phyloP scores from a whole-genome alignment of 2,888 invertebrate genomes.

The Anoncus sp. region DNA sequence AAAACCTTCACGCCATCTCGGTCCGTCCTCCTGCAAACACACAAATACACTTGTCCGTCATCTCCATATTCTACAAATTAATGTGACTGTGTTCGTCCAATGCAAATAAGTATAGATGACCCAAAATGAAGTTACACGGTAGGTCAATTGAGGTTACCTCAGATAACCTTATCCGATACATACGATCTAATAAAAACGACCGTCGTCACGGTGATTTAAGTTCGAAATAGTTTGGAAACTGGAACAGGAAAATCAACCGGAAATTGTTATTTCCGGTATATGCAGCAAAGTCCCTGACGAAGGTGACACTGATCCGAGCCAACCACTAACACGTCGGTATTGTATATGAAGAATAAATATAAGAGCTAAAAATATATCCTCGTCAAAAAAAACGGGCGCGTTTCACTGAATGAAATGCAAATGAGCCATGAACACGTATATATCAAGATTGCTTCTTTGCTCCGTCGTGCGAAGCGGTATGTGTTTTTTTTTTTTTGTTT shows the following conservation, averaged over 20 bases:
- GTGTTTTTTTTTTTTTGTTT: constrained; percentile 32
- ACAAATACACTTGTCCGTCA: constrained; percentile 4
- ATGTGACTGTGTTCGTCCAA: background rate
- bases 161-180: too few relatives aligned
- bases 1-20: constrained; percentile 71
- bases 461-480: background rate
- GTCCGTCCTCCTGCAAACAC: constrained; percentile 72
- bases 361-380: constrained; percentile 1
- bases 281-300: background rate
- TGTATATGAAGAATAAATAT: constrained; percentile 3
- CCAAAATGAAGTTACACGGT: background rate
- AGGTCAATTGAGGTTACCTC: too few relatives aligned
- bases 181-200: too few relatives aligned
- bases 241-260: constrained; percentile 6
- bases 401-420: constrained; percentile 30
- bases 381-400: background rate
- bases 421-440: constrained; percentile 24
- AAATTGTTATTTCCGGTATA: too few relatives aligned
- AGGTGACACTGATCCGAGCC: background rate
- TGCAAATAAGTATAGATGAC: background rate
- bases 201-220: background rate
- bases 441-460: constrained; percentile 18
- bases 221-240: background rate
- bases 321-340: background rate
- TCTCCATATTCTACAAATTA: constrained; percentile 16